Evolutionary conservation across 2,113 vertebrate genomes (phyloP), one percentile per base, ranked within the genome.

Genomic region (Gadus chalcogrammus): DNA sequence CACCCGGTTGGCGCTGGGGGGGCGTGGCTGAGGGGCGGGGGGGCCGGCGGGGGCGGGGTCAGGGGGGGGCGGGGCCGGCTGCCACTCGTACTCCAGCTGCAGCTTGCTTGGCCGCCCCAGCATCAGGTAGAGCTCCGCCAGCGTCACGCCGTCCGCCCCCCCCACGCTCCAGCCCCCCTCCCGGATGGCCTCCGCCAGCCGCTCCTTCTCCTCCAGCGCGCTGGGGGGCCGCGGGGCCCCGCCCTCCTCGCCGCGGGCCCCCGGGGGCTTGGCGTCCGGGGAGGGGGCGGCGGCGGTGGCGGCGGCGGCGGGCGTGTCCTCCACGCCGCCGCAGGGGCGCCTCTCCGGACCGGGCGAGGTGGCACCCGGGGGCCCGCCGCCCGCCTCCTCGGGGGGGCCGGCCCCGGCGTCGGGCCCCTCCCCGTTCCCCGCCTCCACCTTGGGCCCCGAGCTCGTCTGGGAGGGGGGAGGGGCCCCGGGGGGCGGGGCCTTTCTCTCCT

Each of bases 101-200:
- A 99, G 71, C 83, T 98, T 99, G 75, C 91, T 95, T 0, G 97
- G 97, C 82, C 98, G 98, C 82, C 97, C 97, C 85, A 97, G 93
- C 97, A 99, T 99, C 91, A 99, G 94, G 93, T 99, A 99, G 89
- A 99, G 93, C 92, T 99, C 97, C 0, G 97, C 97, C 86, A 99
- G 85, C 0, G 97, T 99, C 74, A 99, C 95, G 79, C 94, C 95
- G 80, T 97, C 96, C 0, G 94, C 93, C 38, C 94, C 95, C 61
- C 93, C 92, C 2, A 91, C 75, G 61, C 89, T 96, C 97, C 97
- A 99, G 79, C 97, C 97, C 73, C 97, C 96, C 67, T 94, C 94
- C 6, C 93, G 91, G 65, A 98, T 92, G 82, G 95, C 95, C 67
- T 97, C 94, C 2, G 91, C 75, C 62, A 91, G 82, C 83, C 88